These are phyloP conservation scores for Paguma larvata DNA, from an alignment of 2,797 vertebrate genomes.

Conservation along the genomic window DNA sequence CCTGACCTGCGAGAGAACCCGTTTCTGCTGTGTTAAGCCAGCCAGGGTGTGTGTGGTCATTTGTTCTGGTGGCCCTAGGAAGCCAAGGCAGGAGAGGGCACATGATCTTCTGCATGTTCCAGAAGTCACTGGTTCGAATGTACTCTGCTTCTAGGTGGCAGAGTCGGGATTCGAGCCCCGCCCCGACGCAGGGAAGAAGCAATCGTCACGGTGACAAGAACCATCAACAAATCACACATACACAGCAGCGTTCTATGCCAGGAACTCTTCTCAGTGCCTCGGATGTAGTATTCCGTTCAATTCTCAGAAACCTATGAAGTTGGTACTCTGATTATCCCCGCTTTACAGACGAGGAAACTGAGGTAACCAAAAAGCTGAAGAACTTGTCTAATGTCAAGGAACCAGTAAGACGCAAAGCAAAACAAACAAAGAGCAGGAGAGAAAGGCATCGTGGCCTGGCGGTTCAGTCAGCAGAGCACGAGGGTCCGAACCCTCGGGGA, in stretches of 20 bases:
- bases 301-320: neutral
- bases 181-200: neutral
- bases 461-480: rapidly evolving
- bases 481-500: neutral
- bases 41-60: too few species aligned
- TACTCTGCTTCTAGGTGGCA: neutral
- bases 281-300: rapidly evolving
- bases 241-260: rapidly evolving
- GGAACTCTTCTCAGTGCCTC: neutral
- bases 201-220: neutral
- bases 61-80: too few species aligned
- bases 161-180: neutral
- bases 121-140: neutral
- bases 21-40: neutral
- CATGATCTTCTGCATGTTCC: rapidly evolving
- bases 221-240: neutral
- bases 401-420: neutral
- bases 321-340: neutral
- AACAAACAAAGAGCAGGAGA: neutral
- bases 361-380: neutral
- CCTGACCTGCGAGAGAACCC: neutral
- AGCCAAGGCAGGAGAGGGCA: neutral
- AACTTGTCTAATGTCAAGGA: neutral
- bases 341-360: neutral
- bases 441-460: neutral